phyloP scores from a whole-genome alignment of 2,113 vertebrate species.

The Marcusenius ussheri region DNA sequence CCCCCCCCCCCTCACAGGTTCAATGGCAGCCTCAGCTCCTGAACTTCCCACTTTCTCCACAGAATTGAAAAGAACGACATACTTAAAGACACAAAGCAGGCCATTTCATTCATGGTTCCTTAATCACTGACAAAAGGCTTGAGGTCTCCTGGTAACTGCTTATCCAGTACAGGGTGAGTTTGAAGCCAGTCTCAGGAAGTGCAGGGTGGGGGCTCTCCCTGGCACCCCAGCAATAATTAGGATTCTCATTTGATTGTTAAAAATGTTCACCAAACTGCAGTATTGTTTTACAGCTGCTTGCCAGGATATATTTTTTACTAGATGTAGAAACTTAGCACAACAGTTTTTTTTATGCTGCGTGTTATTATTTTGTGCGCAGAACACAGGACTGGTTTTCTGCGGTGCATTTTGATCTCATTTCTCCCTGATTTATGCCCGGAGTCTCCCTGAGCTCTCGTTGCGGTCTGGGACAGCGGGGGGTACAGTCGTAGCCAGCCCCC shows the following conservation, averaged over 20 bases:
- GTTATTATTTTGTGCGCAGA: background rate
- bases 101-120: background rate
- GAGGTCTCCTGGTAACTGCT: background rate
- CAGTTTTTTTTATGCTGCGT: background rate
- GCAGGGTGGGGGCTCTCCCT: background rate
- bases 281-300: background rate
- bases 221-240: background rate
- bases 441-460: background rate
- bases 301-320: background rate
- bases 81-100: background rate
- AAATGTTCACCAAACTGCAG: background rate
- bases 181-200: background rate
- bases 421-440: background rate
- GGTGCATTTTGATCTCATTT: background rate
- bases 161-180: background rate
- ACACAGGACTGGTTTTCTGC: background rate
- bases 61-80: background rate
- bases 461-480: background rate
- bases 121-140: background rate
- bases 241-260: background rate
- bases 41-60: background rate
- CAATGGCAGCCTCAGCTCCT: background rate
- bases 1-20: background rate
- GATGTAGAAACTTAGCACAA: background rate
- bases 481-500: slow-evolving; percentile 15